Conservation (phyloP, 2,797 vertebrate species). For the Pterois miles region DNA sequence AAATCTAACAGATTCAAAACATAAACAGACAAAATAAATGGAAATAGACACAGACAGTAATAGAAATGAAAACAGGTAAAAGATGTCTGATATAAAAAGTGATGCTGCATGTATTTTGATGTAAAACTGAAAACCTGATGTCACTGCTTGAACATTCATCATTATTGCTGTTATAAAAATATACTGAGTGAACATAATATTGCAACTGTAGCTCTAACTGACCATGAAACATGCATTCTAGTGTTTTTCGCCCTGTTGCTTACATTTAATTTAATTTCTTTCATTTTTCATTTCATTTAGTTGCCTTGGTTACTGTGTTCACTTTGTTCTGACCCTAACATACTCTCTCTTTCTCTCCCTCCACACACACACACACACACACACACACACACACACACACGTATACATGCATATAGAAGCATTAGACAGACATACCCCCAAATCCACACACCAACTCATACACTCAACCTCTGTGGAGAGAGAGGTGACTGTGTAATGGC, state of each 20-base stretch:
- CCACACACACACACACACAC: background rate
- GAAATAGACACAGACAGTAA: background rate
- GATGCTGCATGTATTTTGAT: background rate
- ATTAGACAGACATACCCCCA: background rate
- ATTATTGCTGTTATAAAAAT: background rate
- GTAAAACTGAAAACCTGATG: background rate
- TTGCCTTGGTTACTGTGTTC: slow-evolving; percentile 30
- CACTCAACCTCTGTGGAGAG: background rate
- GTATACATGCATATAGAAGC: background rate
- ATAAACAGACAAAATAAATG: background rate
- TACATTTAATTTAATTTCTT: background rate
- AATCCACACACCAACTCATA: background rate
- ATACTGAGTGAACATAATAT: background rate
- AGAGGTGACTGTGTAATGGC: slow-evolving; percentile 22
- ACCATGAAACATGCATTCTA: background rate
- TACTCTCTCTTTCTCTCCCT: background rate
- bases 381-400: background rate
- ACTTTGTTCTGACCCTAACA: background rate
- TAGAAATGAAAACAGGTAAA: background rate
- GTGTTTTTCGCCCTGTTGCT: slow-evolving; percentile 1
- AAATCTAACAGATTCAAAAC: background rate
- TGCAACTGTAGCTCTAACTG: background rate
- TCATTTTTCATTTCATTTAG: slow-evolving; percentile 10
- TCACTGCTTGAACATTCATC: too few species aligned
- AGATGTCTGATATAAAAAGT: background rate